Evolutionary conservation across 1,140 invertebrate genomes (phyloP), one percentile per base, ranked within the genome.

Genomic region (Ceratina japonica): DNA sequence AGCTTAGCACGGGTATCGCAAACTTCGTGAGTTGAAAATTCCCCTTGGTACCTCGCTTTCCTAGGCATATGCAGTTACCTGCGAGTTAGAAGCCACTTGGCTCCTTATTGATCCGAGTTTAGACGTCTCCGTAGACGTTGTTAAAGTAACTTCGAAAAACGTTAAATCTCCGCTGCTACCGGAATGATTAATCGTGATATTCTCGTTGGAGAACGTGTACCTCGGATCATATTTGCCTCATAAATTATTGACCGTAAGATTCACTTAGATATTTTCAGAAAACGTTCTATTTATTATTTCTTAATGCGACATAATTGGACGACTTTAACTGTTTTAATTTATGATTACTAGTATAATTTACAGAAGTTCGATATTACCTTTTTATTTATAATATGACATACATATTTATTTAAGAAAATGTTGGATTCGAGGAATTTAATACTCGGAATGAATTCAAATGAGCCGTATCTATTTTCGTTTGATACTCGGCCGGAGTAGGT

Each of bases 41-140:
- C 37, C 37, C 37, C 37, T 10, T 44, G 37, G 37, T 44, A 44
- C 37, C 37, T 44, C 37, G 37, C 37, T 68, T 24, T 68, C 65
- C n/a, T 24, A 27, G 49, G 37, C 37, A 44, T 44, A 44, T 44
- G 37, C 37, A n/a, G 49, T 27, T 44, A 44, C 37, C 37, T 44
- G 10, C 37, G 5, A 44, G 37, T 44, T 44, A 44, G 37, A 44
- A 44, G 37, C 37, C 10, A 44, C 37, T 44, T 44, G 37, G 5
- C 37, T 44, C 37, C 5, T 68, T 68, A 68, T 68, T 27, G 65
- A 68, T 68, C 49, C 49, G 65, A 52, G 65, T 68, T 68, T 68
- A 68, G 51, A 68, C 49, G 65, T 52, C 49, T 52, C 65, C 16
- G 16, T 4, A 52, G 10, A 71, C 20, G 18, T 37, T 16, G 54